Conservation (phyloP, 2,888 invertebrate species). For the Drosophila planitibia region DNA sequence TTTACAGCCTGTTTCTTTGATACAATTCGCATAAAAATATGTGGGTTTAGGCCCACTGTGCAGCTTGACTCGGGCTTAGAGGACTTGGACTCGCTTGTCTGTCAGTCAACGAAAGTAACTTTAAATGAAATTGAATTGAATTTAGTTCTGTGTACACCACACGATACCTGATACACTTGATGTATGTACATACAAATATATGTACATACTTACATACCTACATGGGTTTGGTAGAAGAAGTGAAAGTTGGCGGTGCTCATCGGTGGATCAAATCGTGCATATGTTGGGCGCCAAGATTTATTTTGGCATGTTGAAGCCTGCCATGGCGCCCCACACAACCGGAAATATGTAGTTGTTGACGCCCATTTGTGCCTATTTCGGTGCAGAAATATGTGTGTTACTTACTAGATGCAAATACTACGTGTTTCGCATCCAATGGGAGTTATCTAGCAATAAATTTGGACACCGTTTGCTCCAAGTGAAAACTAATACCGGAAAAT, state of each 20-base stretch:
- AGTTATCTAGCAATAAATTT: not conserved
- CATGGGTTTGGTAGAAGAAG: conserved; percentile 32
- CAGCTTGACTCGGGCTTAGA: conserved; percentile 44
- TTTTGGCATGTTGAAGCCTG: conserved; percentile 70
- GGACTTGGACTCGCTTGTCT: conserved; percentile 70
- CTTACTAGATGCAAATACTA: conserved; percentile 21
- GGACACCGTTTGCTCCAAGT: conserved; percentile 1
- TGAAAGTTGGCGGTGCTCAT: conserved; percentile 62
- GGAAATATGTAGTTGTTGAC: conserved; percentile 81
- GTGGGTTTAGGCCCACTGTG: conserved; percentile 39
- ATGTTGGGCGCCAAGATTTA: conserved; percentile 35
- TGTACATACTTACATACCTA: conserved; percentile 1
- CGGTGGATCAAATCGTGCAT: conserved; percentile 35
- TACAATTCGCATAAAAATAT: not conserved
- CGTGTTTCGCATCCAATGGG: conserved; percentile 1
- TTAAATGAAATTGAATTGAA: conserved; percentile 83
- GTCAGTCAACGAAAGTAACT: conserved; percentile 79
- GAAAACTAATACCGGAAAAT: not conserved
- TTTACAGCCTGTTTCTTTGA: not conserved
- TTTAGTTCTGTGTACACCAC: conserved; percentile 79
- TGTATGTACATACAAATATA: not conserved
- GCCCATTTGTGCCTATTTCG: conserved; percentile 71
- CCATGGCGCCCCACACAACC: conserved; percentile 70
- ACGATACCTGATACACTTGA: conserved; percentile 62
- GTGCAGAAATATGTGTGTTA: conserved; percentile 27